Percentiles rank a stretch among this genome's conserved stretches.
These are phyloP conservation scores for Nemotelus pantherinus DNA, from an alignment of 2,888 invertebrate genomes.

Conservation along the genomic window DNA sequence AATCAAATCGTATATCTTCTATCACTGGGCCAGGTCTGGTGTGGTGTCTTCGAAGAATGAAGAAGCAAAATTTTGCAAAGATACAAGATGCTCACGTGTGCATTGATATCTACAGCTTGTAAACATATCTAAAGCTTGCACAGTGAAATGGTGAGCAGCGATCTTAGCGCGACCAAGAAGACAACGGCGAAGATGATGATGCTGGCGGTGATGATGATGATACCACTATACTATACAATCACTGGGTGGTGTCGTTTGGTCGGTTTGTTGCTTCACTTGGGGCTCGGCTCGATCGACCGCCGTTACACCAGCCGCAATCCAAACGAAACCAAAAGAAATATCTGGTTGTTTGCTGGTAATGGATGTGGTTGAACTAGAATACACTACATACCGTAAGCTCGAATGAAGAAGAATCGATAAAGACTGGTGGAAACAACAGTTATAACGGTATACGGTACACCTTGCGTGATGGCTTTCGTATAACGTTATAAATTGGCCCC, in stretches of 20 bases:
- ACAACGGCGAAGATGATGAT: neutral
- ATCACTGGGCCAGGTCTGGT: too few relatives aligned
- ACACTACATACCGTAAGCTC: conserved; percentile 38
- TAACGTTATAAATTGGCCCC: conserved; percentile 43
- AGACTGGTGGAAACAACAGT: conserved; percentile 53
- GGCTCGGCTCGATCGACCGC: neutral
- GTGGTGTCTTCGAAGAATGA: too few relatives aligned
- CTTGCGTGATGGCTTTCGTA: conserved; percentile 53
- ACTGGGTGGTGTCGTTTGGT: conserved; percentile 19
- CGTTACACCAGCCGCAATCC: conserved; percentile 10
- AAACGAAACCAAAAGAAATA: conserved; percentile 31
- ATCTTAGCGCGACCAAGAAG: too few relatives aligned
- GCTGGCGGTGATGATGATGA: neutral
- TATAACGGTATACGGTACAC: conserved; percentile 56
- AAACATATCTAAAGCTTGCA: neutral
- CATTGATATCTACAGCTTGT: neutral
- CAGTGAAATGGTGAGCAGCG: neutral
- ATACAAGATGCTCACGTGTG: too few relatives aligned
- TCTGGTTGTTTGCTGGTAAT: neutral
- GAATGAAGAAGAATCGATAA: conserved; percentile 30
- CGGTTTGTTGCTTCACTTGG: neutral
- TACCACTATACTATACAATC: neutral
- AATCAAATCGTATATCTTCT: too few relatives aligned
- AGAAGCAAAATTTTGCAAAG: too few relatives aligned
- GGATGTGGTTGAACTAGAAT: conserved; percentile 37